Evolutionary conservation across 2,113 vertebrate genomes (phyloP), one percentile per base, ranked within the genome.

Genomic region (Psephotus haematonotus): DNA sequence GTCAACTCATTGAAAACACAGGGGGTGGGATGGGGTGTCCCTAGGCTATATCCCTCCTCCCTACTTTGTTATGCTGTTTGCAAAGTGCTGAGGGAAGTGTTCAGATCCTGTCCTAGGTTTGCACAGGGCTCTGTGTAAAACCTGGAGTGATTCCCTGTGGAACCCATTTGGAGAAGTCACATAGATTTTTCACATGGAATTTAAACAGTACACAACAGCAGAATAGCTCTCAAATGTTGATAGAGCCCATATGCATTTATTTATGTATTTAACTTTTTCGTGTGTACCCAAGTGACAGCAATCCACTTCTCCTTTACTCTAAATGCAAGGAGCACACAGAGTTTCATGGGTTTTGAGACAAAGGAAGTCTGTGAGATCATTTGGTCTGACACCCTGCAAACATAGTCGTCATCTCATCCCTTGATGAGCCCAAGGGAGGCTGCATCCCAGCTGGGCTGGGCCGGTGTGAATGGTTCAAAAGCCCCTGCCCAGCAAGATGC

Each of bases 361-460:
- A 92, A 79, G 75, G 41, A 64, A 60, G 81, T 10, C 67, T 95
- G 46, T 91, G 90, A 95, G 69, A 83, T 92, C 82, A 86, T 87
- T 90, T 79, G 39, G 13, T 86, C 71, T 41, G 75, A 71, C 69
- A 81, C 41, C 15, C 62, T 50, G 14, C 71, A 92, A 82, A 78
- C 65, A 64, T 2, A 76, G 41, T 41, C 11, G 1, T 70, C 62
- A 65, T 90, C 37, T 72, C 78, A 76, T 18, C 11, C 5, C 0
- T 50, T 13, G 74, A 10, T 19, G 55, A 89, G 64, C 4, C 6
- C 22, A 33, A 6, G 52, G 67, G 65, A 88, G 39, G 13, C 12
- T n/a, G 9, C n/a, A 84, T 57, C 55, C 65, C 75, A 92, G 62
- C 70, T 90, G 82, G 50, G 53, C 49, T 86, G 25, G 33, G 3